Conservation (phyloP, 2,797 vertebrate genomes). For the Melanotaenia maccullochi region DNA sequence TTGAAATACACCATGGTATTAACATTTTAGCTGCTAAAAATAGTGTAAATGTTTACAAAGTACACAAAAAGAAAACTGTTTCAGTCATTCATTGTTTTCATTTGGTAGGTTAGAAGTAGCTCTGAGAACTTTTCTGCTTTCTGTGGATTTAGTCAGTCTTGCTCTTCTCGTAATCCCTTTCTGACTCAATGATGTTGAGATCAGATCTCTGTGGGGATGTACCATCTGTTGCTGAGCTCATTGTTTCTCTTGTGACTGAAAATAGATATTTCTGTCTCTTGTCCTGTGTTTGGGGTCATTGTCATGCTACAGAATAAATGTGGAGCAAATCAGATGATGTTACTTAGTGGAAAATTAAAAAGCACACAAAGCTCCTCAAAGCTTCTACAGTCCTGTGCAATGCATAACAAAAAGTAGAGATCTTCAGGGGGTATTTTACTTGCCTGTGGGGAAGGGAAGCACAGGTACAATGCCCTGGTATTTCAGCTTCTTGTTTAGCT, state of each 20-base stretch:
- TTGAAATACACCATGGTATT: neutral
- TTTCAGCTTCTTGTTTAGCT: slow-evolving; percentile 9
- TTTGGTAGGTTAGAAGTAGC: neutral
- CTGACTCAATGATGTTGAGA: slow-evolving; percentile 10
- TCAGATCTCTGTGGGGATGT: slow-evolving; percentile 11
- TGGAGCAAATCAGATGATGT: neutral
- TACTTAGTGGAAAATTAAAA: slow-evolving; percentile 3
- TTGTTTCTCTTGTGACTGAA: slow-evolving; percentile 10
- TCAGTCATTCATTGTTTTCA: too few relatives aligned
- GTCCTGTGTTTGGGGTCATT: slow-evolving; percentile 8
- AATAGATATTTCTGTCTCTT: slow-evolving; percentile 1
- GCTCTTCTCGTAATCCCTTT: slow-evolving; percentile 1
- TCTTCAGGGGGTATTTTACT: neutral
- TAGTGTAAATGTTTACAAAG: neutral
- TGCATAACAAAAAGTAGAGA: neutral
- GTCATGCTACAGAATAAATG: slow-evolving; percentile 11
- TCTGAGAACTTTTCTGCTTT: slow-evolving; percentile 13
- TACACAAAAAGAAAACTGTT: neutral
- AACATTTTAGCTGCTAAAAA: neutral
- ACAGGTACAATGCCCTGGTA: neutral
- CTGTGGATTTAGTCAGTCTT: slow-evolving; percentile 9
- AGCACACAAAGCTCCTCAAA: neutral
- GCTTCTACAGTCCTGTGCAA: neutral
- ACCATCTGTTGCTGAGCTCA: slow-evolving; percentile 18
- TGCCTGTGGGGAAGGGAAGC: neutral